These are phyloP conservation scores for Acromyrmex echinatior DNA, from an alignment of 1,140 invertebrate species.

Conservation along the genomic window DNA sequence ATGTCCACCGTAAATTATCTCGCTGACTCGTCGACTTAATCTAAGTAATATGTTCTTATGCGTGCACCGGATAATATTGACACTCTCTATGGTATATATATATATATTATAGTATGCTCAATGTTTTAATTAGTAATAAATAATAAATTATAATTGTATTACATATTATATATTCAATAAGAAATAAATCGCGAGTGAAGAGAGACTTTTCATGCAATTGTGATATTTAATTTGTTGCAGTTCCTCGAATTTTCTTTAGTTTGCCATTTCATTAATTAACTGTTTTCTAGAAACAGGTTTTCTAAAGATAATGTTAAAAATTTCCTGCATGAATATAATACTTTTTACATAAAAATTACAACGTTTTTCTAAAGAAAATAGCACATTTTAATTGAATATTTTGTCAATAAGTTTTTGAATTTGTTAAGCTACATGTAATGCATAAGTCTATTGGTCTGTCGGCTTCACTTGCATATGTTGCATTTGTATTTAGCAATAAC, in stretches of 20 bases:
- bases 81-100: neutral
- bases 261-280: too few relatives aligned
- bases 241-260: neutral
- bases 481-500: neutral
- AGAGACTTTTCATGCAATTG: neutral
- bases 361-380: neutral
- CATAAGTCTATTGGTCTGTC: neutral
- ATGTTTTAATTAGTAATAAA: neutral
- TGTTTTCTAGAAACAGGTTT: neutral
- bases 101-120: neutral
- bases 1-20: neutral
- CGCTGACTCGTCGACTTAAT: neutral
- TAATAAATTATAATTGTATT: neutral
- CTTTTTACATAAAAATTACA: neutral
- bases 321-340: neutral
- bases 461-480: neutral
- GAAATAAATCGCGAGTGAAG: conserved; percentile 5
- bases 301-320: neutral
- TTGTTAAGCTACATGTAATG: neutral
- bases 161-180: neutral
- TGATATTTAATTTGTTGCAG: neutral
- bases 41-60: neutral
- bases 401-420: neutral
- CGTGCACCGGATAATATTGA: neutral
- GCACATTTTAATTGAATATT: neutral